A percentile compares a stretch with the other conserved stretches of the same genome.
Conservation (phyloP, 2,888 invertebrate genomes). For the Syrphus vitripennis region DNA sequence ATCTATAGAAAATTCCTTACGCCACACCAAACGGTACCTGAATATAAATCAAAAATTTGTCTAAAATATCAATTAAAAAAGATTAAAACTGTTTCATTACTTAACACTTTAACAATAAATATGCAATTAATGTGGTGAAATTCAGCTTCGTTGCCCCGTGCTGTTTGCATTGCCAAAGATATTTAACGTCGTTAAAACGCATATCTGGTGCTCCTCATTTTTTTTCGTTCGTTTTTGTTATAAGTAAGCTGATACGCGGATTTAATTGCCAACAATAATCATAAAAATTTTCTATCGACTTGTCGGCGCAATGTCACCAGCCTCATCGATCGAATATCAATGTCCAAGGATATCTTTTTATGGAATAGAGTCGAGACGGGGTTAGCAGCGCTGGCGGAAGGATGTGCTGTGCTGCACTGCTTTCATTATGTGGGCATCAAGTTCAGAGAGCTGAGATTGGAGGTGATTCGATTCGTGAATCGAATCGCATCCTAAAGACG, state of each 20-base stretch:
- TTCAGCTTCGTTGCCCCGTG: constrained; percentile 31
- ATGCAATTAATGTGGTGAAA: neutral
- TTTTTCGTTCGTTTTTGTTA: neutral
- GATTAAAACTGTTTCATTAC: no score
- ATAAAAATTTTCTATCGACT: constrained; percentile 63
- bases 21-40: no score
- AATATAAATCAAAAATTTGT: no score
- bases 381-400: constrained; percentile 2
- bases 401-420: constrained; percentile 19
- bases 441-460: constrained; percentile 8
- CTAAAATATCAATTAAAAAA: no score
- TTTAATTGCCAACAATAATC: constrained; percentile 70
- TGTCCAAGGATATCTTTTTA: constrained; percentile 45
- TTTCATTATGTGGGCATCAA: constrained; percentile 47
- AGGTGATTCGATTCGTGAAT: neutral
- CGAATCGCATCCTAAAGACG: neutral
- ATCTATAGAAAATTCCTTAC: no score
- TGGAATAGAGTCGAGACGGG: neutral
- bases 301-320: constrained; percentile 61
- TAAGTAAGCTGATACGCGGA: constrained; percentile 50
- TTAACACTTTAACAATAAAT: no score
- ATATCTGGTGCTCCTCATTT: constrained; percentile 40
- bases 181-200: constrained; percentile 46
- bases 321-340: constrained; percentile 66
- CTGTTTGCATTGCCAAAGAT: constrained; percentile 32